Base-by-base conservation (phyloP, 2,797 vertebrate genomes). In the Acipenser ruthenus region DNA sequence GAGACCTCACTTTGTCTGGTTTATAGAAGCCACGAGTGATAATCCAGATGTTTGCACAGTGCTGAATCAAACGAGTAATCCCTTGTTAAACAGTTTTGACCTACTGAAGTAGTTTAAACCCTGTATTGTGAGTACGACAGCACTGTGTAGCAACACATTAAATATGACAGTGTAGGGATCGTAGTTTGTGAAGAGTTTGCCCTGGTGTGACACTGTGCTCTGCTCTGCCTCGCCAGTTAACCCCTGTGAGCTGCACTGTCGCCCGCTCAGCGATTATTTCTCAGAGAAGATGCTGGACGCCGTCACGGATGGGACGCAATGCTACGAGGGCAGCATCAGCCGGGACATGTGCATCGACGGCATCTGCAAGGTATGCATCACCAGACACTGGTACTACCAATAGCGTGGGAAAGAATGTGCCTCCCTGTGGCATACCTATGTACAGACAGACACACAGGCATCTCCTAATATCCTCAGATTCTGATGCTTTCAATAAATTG, bases 211-310 rank as follows among this genome's bases (percentile, higher is more conserved):
- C 60, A 4, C 18, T 47, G 2, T 8, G 2, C 8, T 50, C 47
- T 23, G 1, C 3, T 53, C n/a, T 65, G 37, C 67, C 71, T 72
- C 7, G 61, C 6, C 80, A 99, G 97, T 85, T 6, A 92, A 86
- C 73, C 93, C 93, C 1, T 99, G 96, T 0, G 96, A 98, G 72
- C 88, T 99, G 75, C 93, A 99, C 82, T 99, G 97, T 78, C 92
- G 90, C 5, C 94, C 95, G 0, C 68, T 86, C 50, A 87, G 89
- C 0, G 91, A 92, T 23, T 84, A 92, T 70, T 96, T 95, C 10
- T 90, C 93, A 0, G 93, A 95, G 69, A 96, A 95, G 84, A 84
- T 99, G 83, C 84, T 84, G 56, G 95, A 99, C 0, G 90, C 94
- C 0, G 95, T 93, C 62, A 65, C 83, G 0, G 97, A 99, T 0